Percentiles rank a stretch among this genome's conserved stretches.
These are phyloP conservation scores for Chloroceryle inda DNA, from an alignment of 2,797 vertebrate species.

Conservation along the genomic window DNA sequence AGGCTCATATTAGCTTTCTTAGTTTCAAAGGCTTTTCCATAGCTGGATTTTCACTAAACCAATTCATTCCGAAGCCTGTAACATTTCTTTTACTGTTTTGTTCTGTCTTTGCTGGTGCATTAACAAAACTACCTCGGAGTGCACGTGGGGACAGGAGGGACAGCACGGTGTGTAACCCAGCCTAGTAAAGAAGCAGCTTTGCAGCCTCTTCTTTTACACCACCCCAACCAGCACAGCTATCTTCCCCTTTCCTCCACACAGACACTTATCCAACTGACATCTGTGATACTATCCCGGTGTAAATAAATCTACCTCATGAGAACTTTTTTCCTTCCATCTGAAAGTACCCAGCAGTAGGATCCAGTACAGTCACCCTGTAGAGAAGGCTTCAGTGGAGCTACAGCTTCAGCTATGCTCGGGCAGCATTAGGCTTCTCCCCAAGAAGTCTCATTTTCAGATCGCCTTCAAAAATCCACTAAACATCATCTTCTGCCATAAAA, in stretches of 20 bases:
- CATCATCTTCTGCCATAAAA: not conserved
- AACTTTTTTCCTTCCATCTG: not conserved
- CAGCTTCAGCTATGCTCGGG: not conserved
- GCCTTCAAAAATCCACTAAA: not conserved
- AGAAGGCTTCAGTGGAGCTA: not conserved
- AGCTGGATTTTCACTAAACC: not conserved
- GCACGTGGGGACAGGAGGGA: rapidly evolving
- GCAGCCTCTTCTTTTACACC: not conserved
- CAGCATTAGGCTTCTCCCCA: not conserved
- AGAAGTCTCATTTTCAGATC: not conserved
- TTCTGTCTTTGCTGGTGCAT: not conserved
- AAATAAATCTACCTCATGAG: not conserved
- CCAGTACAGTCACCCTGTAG: not conserved
- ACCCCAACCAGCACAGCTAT: not conserved
- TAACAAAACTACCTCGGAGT: not conserved
- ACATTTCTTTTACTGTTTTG: not conserved
- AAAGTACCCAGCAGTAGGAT: not conserved
- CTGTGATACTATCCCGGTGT: rapidly evolving
- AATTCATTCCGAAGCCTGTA: not conserved
- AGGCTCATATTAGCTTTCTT: not conserved
- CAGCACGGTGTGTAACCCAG: not conserved
- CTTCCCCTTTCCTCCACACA: rapidly evolving
- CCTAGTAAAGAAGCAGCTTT: not conserved
- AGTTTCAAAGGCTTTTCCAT: not conserved
- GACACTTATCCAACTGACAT: not conserved